These are phyloP conservation scores for Caenorhabditis japonica DNA, from an alignment of 2,888 invertebrate genomes.

Conservation along the genomic window DNA sequence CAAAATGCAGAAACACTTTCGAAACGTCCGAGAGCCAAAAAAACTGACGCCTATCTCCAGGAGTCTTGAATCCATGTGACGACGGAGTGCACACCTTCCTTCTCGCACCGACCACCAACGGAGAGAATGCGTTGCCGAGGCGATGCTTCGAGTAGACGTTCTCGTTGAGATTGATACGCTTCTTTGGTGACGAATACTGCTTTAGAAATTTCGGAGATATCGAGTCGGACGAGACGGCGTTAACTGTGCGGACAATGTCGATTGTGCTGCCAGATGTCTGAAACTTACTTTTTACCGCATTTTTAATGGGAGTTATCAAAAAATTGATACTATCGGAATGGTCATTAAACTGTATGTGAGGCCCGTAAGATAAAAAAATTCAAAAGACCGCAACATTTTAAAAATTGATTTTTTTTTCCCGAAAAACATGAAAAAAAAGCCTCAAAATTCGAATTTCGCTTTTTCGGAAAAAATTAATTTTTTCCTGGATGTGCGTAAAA, in stretches of 20 bases:
- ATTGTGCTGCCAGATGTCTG: conserved; percentile 6
- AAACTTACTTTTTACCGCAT: not conserved
- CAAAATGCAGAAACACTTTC: too few species aligned
- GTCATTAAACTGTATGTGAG: too few species aligned
- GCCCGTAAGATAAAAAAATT: too few species aligned
- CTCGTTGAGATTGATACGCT: not conserved
- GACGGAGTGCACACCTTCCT: conserved; percentile 7
- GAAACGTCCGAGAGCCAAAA: not conserved
- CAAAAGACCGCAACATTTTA: too few species aligned
- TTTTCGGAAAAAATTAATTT: too few species aligned
- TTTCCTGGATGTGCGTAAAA: too few species aligned
- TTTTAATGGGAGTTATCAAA: too few species aligned
- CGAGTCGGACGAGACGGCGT: conserved; percentile 31
- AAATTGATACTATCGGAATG: too few species aligned
- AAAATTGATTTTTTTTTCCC: too few species aligned
- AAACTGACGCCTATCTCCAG: not conserved
- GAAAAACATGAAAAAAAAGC: too few species aligned
- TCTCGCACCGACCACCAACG: conserved; percentile 23
- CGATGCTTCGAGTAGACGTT: conserved; percentile 37
- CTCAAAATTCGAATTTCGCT: too few species aligned
- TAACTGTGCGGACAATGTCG: conserved; percentile 1
- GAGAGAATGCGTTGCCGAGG: conserved; percentile 44
- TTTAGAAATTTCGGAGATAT: conserved; percentile 33
- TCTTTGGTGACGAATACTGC: conserved; percentile 23
- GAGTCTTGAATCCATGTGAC: not conserved